A percentile compares a stretch with the other conserved stretches of the same genome.
These are phyloP conservation scores for Caenorhabditis zanzibari DNA, from an alignment of 2,888 invertebrate species.

Conservation along the genomic window DNA sequence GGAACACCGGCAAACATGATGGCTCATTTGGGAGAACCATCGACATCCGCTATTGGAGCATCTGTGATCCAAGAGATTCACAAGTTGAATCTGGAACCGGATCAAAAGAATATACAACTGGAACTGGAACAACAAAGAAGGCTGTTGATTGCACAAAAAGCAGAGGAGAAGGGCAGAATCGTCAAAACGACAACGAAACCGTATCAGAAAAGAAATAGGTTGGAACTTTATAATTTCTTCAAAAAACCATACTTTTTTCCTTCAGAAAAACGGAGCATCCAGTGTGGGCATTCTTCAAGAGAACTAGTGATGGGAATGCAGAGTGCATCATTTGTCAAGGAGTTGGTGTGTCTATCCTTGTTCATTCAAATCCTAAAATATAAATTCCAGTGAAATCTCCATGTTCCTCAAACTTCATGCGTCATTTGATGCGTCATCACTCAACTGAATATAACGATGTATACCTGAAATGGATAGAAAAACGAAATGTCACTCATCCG, in stretches of 20 bases:
- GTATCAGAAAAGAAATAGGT: slow-evolving; percentile 74
- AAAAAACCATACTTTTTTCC: background rate
- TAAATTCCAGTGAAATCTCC: slow-evolving; percentile 68
- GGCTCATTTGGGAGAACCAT: slow-evolving; percentile 33
- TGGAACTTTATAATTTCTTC: too few relatives aligned
- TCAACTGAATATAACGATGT: slow-evolving; percentile 73
- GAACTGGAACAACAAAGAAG: slow-evolving; percentile 24
- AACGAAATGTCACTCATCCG: slow-evolving; percentile 57
- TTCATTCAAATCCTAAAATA: background rate
- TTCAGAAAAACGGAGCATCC: slow-evolving; percentile 77
- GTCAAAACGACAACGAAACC: slow-evolving; percentile 57
- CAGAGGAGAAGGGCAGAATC: slow-evolving; percentile 12
- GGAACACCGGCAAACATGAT: background rate
- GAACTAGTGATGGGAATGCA: slow-evolving; percentile 75
- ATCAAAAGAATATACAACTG: slow-evolving; percentile 15
- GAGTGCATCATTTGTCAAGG: slow-evolving; percentile 75
- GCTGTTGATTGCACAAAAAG: slow-evolving; percentile 1
- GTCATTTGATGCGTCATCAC: slow-evolving; percentile 78
- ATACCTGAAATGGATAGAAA: slow-evolving; percentile 75
- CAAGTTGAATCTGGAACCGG: slow-evolving; percentile 12
- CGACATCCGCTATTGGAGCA: slow-evolving; percentile 47
- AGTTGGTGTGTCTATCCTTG: slow-evolving; percentile 50
- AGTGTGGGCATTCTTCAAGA: slow-evolving; percentile 77
- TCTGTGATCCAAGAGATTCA: slow-evolving; percentile 47
- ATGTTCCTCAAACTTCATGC: slow-evolving; percentile 77